phyloP scores from a whole-genome alignment of 2,113 vertebrate genomes.

The Campylomormyrus numenius region DNA sequence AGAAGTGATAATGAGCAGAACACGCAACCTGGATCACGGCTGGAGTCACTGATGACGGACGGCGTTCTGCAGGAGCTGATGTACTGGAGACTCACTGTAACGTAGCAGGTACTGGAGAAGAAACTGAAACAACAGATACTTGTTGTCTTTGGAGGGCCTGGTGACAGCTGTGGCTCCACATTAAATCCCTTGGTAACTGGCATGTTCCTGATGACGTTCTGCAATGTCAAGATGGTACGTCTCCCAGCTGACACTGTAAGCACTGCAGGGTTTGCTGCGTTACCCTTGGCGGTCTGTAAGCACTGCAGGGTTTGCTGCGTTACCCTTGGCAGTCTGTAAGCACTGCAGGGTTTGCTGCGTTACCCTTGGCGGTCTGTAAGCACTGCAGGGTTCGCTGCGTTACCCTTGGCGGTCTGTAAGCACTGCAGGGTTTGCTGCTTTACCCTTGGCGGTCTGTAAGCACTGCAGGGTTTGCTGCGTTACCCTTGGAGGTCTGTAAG shows the following conservation, averaged over 20 bases:
- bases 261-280: background rate
- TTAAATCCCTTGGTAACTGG: background rate
- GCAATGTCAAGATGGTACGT: background rate
- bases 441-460: background rate
- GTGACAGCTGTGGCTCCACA: background rate
- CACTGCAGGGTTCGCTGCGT: too few relatives aligned
- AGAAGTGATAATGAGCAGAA: background rate
- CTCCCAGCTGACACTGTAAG: background rate
- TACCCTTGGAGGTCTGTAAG: too few relatives aligned
- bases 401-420: too few relatives aligned
- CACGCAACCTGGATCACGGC: background rate
- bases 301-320: background rate
- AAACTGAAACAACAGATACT: background rate
- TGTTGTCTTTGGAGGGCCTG: background rate
- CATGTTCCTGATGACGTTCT: background rate
- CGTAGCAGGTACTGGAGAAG: background rate
- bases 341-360: background rate
- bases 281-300: background rate
- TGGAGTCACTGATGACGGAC: background rate
- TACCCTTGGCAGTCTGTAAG: background rate
- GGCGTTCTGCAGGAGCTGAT: background rate
- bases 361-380: background rate
- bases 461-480: too few relatives aligned
- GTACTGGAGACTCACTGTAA: background rate
- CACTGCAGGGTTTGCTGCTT: background rate